Percentiles rank a stretch among this genome's conserved stretches.
Conservation (phyloP, 2,888 invertebrate genomes). For the Monochamus alternatus region DNA sequence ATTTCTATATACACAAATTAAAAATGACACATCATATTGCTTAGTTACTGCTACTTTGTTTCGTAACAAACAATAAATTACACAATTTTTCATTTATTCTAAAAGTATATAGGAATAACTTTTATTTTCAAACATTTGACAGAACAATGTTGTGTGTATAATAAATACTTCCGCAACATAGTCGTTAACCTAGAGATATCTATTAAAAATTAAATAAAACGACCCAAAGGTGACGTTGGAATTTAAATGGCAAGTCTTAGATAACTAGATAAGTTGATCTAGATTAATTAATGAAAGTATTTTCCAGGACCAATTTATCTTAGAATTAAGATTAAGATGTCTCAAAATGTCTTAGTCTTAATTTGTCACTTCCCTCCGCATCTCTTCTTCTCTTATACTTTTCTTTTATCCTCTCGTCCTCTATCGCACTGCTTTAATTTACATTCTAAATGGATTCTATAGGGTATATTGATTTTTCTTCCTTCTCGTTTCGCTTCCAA, state of each 20-base stretch:
- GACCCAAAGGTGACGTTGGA: constrained; percentile 46
- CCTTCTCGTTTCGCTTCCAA: constrained; percentile 36
- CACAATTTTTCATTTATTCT: too few relatives aligned
- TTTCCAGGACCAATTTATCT: constrained; percentile 71
- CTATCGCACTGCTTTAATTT: constrained; percentile 50
- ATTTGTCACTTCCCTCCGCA: constrained; percentile 65
- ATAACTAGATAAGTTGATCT: constrained; percentile 69
- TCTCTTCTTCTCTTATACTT: constrained; percentile 43
- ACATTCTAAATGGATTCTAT: constrained; percentile 60
- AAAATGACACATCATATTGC: too few relatives aligned
- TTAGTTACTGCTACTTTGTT: too few relatives aligned
- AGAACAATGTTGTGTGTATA: background rate
- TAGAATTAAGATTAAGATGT: constrained; percentile 71
- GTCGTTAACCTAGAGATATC: constrained; percentile 18
- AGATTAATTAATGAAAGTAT: constrained; percentile 71
- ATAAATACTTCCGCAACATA: constrained; percentile 3
- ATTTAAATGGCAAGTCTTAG: constrained; percentile 64
- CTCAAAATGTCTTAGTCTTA: constrained; percentile 70
- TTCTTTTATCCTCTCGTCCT: constrained; percentile 45
- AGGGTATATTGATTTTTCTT: constrained; percentile 66
- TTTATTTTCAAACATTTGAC: too few relatives aligned
- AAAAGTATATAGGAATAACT: too few relatives aligned
- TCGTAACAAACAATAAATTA: too few relatives aligned
- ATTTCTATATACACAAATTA: too few relatives aligned
- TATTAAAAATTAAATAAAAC: constrained; percentile 43